Evolutionary conservation across 2,113 vertebrate genomes (phyloP).

Genomic region (Saimiri boliviensis): DNA sequence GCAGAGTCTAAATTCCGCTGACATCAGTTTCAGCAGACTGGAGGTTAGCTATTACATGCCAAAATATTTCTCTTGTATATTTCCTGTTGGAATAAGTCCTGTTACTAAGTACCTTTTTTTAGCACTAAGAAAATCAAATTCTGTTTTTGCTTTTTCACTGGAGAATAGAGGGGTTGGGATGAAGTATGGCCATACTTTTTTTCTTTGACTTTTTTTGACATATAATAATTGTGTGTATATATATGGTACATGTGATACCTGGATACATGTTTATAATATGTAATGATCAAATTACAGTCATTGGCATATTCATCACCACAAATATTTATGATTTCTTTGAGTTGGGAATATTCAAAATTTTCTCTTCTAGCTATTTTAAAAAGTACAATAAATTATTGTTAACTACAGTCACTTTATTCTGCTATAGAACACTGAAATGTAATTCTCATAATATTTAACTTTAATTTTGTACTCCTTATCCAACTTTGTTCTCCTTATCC

Average conservation of each 20-base stretch:
- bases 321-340: not conserved
- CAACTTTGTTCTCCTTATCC: no score
- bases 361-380: not conserved
- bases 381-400: not conserved
- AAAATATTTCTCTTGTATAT: constrained; percentile 64
- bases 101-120: constrained; percentile 40
- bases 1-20: constrained; percentile 32
- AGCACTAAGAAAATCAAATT: constrained; percentile 34
- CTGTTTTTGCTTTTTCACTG: constrained; percentile 41
- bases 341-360: not conserved
- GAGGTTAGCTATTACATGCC: constrained; percentile 54
- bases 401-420: not conserved
- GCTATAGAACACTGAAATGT: not conserved
- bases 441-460: not conserved
- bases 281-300: not conserved
- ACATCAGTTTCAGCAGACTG: constrained; percentile 59
- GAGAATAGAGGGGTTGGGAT: not conserved
- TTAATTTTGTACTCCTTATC: not conserved
- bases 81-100: constrained; percentile 54
- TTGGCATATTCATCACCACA: not conserved
- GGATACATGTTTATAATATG: not conserved
- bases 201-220: not conserved
- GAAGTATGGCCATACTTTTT: not conserved
- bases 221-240: not conserved
- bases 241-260: not conserved